A percentile compares a stretch with the other conserved stretches of the same genome.
Evolutionary conservation across 2,113 vertebrate species (phyloP).

Genomic region (Epinephelus cyanopodus): DNA sequence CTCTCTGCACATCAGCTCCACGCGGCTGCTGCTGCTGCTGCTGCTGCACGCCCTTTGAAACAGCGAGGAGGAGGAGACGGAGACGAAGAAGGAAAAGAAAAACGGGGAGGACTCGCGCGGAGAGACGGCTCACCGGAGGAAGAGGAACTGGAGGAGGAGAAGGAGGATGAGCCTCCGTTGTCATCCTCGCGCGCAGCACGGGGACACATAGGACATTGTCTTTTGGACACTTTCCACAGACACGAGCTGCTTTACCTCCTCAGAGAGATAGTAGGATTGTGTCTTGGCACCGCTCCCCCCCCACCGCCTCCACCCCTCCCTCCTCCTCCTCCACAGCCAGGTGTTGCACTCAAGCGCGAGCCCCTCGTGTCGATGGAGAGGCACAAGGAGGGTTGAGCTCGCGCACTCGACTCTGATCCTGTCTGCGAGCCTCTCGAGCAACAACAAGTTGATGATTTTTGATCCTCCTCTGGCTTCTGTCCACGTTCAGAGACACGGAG

Average conservation of each 20-base stretch:
- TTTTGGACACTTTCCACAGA: constrained; percentile 17
- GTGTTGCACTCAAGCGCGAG: constrained; percentile 64
- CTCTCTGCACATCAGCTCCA: constrained; percentile 65
- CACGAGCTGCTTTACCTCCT: background rate
- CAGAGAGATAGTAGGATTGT: background rate
- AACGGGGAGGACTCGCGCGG: constrained; percentile 24
- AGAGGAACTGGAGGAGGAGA: constrained; percentile 22
- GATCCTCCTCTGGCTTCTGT: background rate
- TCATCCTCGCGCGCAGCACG: constrained; percentile 46
- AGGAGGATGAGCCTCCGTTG: constrained; percentile 14
- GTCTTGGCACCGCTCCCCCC: background rate
- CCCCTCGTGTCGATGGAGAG: constrained; percentile 18
- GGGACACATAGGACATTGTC: constrained; percentile 17
- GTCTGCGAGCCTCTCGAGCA: constrained; percentile 19
- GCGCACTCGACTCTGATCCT: constrained; percentile 37
- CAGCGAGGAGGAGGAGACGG: constrained; percentile 31
- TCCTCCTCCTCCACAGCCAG: constrained; percentile 19
- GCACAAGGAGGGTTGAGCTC: constrained; percentile 40
- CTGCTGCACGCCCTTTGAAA: constrained; percentile 41
- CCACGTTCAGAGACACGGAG: background rate
- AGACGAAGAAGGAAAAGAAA: background rate
- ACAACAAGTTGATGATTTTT: constrained; percentile 45
- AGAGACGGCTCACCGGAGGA: constrained; percentile 31
- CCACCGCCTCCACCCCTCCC: too few relatives aligned
- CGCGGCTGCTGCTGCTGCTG: constrained; percentile 44